Percentiles rank a stretch among this genome's conserved stretches.
Evolutionary conservation across 2,888 invertebrate species (phyloP).

Genomic region (Drosophila trichaetosa): DNA sequence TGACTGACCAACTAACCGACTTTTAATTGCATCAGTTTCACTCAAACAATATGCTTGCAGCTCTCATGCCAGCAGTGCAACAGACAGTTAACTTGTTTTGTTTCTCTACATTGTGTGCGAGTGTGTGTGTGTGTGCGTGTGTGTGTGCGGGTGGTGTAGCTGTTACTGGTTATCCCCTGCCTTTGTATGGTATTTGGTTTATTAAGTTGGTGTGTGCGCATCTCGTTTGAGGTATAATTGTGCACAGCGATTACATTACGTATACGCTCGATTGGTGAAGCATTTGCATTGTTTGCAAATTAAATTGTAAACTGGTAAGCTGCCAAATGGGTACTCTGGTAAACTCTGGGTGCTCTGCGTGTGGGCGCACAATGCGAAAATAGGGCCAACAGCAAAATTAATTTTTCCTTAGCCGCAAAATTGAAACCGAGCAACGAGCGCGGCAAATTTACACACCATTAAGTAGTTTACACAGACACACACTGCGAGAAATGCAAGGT

Average conservation of each 20-base stretch:
- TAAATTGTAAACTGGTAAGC: constrained; percentile 48
- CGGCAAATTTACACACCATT: constrained; percentile 83
- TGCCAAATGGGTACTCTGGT: neutral
- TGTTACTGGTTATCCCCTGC: constrained; percentile 42
- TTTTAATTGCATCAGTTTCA: constrained; percentile 2
- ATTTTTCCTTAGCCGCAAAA: constrained; percentile 76
- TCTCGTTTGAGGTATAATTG: constrained; percentile 66
- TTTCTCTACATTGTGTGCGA: neutral
- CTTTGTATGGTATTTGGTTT: constrained; percentile 51
- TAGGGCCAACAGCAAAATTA: constrained; percentile 65
- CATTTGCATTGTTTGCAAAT: constrained; percentile 45
- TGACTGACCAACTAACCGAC: constrained; percentile 46
- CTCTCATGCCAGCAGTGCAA: constrained; percentile 12
- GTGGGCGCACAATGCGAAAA: constrained; percentile 16
- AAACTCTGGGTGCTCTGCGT: neutral
- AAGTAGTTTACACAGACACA: constrained; percentile 78
- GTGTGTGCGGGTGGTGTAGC: constrained; percentile 16
- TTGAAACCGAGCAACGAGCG: constrained; percentile 66
- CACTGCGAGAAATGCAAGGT: constrained; percentile 45
- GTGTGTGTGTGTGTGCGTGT: constrained; percentile 1
- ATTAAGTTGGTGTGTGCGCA: constrained; percentile 60
- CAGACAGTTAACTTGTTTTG: constrained; percentile 18
- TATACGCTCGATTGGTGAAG: constrained; percentile 58
- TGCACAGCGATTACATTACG: constrained; percentile 60
- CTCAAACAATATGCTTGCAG: neutral